Percentiles rank a stretch among this genome's conserved stretches.
Conservation (phyloP, 2,797 vertebrate species). For the Phoxinus dragarum region DNA sequence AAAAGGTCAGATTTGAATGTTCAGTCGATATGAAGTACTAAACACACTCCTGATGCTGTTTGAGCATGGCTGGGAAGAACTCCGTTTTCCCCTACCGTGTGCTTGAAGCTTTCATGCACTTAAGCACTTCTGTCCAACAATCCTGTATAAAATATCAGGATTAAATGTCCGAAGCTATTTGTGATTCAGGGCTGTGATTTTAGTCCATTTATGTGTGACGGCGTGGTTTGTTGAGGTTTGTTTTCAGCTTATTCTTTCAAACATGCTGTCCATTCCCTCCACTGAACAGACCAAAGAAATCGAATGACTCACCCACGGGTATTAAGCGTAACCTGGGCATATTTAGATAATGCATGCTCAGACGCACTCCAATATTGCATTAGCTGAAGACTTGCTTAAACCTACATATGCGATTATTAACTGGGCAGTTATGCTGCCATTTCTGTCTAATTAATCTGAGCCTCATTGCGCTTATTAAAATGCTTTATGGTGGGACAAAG, state of each 20-base stretch:
- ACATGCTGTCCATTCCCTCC: slow-evolving; percentile 20
- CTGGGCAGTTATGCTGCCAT: slow-evolving; percentile 44
- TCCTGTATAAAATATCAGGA: slow-evolving; percentile 22
- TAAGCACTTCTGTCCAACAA: slow-evolving; percentile 7
- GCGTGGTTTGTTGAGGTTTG: background rate
- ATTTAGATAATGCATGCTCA: slow-evolving; percentile 43
- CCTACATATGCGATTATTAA: slow-evolving; percentile 42
- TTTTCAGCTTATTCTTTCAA: slow-evolving; percentile 33
- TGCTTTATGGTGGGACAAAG: slow-evolving; percentile 59
- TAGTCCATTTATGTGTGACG: slow-evolving; percentile 31
- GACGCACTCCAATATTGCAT: slow-evolving; percentile 30
- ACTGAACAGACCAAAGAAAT: slow-evolving; percentile 28
- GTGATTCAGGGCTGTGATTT: background rate
- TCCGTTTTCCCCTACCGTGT: slow-evolving; percentile 54
- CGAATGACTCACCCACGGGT: slow-evolving; percentile 18
- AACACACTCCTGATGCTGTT: slow-evolving; percentile 57
- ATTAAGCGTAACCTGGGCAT: slow-evolving; percentile 36
- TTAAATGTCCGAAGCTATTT: slow-evolving; percentile 30
- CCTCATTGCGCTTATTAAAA: slow-evolving; percentile 62
- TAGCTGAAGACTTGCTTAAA: slow-evolving; percentile 39
- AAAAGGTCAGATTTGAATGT: slow-evolving; percentile 75
- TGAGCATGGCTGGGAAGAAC: slow-evolving; percentile 57
- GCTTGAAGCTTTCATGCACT: slow-evolving; percentile 25
- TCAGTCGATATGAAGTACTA: slow-evolving; percentile 70
- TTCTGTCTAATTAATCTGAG: slow-evolving; percentile 54